Conservation (phyloP, 2,797 vertebrate species). For the Todus mexicanus region DNA sequence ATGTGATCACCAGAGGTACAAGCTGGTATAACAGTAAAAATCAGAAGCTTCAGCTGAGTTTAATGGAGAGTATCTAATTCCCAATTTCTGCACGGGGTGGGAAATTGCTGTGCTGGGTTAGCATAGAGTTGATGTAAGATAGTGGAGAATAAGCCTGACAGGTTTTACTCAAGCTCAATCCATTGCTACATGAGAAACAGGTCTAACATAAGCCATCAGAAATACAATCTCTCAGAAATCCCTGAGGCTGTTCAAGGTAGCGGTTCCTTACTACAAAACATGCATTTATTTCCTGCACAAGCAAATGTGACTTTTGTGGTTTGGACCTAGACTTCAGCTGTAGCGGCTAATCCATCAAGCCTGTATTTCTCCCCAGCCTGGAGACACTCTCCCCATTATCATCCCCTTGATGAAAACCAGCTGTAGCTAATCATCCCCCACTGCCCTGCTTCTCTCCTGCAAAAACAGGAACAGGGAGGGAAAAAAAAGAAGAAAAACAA, state of each 20-base stretch:
- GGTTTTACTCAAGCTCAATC: neutral
- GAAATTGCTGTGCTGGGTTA: neutral
- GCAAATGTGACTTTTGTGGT: neutral
- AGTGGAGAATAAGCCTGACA: neutral
- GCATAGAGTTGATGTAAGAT: neutral
- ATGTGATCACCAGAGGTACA: neutral
- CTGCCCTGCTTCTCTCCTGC: neutral
- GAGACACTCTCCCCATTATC: neutral
- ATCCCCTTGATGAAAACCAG: neutral
- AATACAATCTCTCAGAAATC: neutral
- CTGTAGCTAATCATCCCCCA: neutral
- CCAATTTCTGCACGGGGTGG: neutral
- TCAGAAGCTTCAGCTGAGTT: neutral
- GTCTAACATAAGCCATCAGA: neutral
- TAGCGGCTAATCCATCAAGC: neutral
- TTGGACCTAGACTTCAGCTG: neutral
- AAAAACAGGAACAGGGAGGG: neutral
- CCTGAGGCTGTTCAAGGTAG: neutral
- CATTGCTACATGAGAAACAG: neutral
- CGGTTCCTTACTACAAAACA: neutral
- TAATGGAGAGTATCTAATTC: neutral
- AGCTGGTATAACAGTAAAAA: neutral
- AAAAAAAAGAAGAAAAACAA: neutral
- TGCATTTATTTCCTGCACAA: neutral
- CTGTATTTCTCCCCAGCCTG: neutral